Base-by-base conservation (phyloP, 2,797 vertebrate species). In the Hafferia zeledoni region DNA sequence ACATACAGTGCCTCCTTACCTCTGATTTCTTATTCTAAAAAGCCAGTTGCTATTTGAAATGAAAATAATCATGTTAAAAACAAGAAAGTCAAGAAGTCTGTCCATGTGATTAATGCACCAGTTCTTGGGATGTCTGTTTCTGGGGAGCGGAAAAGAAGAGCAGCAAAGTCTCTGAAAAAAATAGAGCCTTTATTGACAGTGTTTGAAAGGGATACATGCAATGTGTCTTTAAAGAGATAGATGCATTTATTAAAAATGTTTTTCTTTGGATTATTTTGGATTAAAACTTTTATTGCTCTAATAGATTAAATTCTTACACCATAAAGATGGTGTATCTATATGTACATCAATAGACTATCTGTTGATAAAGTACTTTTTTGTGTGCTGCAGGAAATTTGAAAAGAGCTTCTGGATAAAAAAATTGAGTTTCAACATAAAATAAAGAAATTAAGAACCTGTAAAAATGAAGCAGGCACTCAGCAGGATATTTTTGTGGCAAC, bases 351-450 rank as follows among this genome's bases (percentile, higher is more conserved):
- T 3, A 50, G 56, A 68, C 25, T 88, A 41, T 80, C 31, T 78
- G 61, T 56, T 93, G 81, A 94, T 80, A 92, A 95, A 97, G 44
- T 76, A 28, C 0, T 55, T 91, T 76, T 64, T 57, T 31, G 24
- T 94, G 44, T 83, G 80, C 28, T 69, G 50, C 7, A 93, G 72
- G 44, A 56, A 97, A 83, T 97, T 95, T 97, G 37, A 70, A 97
- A 97, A 94, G 55, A 93, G 39, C 10, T 92, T 76, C 93, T n/a
- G 4, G 35, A 93, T 94, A 86, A 95, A 96, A 95, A 43, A 83
- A 94, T 39, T 71, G 37, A 96, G 64, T 94, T 95, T 20, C 57
- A 88, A 56, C 64, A 87, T 76, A 97, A 97, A 96, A 96, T 68
- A 94, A 90, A 94, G 6, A 63, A 81, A 82, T 23, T 2, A 53